Evolutionary conservation across 2,797 vertebrate species (phyloP).

Genomic region (Ctenochaetus hawaiiensis): DNA sequence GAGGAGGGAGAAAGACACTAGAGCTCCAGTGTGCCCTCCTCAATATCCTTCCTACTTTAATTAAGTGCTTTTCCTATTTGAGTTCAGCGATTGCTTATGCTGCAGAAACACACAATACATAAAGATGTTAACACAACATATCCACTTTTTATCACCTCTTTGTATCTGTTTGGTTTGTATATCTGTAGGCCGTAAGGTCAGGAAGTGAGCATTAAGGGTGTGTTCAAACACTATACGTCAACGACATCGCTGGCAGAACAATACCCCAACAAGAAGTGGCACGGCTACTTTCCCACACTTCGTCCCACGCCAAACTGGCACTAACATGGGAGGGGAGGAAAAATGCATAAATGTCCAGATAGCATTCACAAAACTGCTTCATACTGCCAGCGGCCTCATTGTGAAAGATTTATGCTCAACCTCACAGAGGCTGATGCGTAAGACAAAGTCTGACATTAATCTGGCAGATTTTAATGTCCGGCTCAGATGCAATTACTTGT

Average conservation of each 20-base stretch:
- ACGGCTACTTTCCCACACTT: slow-evolving; percentile 75
- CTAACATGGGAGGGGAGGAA: slow-evolving; percentile 43
- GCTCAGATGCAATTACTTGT: slow-evolving; percentile 52
- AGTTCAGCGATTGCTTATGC: not conserved
- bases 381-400: slow-evolving; percentile 39
- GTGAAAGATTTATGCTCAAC: slow-evolving; percentile 62
- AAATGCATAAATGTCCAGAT: slow-evolving; percentile 65
- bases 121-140: slow-evolving; percentile 19
- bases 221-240: slow-evolving; percentile 68
- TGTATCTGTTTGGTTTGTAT: slow-evolving; percentile 62
- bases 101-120: not conserved
- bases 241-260: slow-evolving; percentile 68
- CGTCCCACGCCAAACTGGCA: slow-evolving; percentile 54
- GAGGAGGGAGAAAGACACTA: not conserved
- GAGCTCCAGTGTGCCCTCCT: not conserved
- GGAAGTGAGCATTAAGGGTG: slow-evolving; percentile 70
- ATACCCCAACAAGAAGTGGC: slow-evolving; percentile 64
- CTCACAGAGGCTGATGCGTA: slow-evolving; percentile 24
- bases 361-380: slow-evolving; percentile 66
- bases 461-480: slow-evolving; percentile 44
- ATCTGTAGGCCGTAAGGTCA: slow-evolving; percentile 50
- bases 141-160: slow-evolving; percentile 28
- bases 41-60: not conserved
- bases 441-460: slow-evolving; percentile 52
- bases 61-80: not conserved